A percentile compares a stretch with the other conserved stretches of the same genome.
Evolutionary conservation across 2,113 vertebrate genomes (phyloP).

Genomic region (Conger conger): DNA sequence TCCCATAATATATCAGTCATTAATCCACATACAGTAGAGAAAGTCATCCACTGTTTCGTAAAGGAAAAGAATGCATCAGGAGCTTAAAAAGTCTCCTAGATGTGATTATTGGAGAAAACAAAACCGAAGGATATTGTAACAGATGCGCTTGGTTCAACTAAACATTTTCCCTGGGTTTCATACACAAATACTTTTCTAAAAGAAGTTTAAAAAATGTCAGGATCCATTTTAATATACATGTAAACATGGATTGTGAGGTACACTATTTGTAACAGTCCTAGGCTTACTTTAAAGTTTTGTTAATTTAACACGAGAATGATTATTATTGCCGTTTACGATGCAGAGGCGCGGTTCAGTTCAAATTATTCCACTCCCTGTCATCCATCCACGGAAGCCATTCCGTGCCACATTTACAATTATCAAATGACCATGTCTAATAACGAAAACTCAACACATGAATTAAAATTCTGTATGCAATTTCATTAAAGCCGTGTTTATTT

Average conservation of each 20-base stretch:
- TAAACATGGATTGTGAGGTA: neutral
- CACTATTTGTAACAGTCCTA: neutral
- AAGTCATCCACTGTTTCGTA: neutral
- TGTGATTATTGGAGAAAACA: neutral
- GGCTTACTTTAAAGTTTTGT: neutral
- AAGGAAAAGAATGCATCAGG: neutral
- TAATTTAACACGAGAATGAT: neutral
- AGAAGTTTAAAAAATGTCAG: neutral
- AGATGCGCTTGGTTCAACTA: neutral
- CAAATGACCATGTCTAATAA: too few relatives aligned
- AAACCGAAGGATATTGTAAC: neutral
- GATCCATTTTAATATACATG: neutral
- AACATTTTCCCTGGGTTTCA: neutral
- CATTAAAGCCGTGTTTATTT: too few relatives aligned
- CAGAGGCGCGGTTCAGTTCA: neutral
- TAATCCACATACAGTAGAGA: neutral
- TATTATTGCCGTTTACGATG: neutral
- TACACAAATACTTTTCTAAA: neutral
- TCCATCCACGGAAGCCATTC: too few relatives aligned
- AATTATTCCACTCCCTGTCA: neutral
- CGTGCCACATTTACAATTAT: too few relatives aligned
- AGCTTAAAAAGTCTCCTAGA: neutral
- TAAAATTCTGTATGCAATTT: too few relatives aligned
- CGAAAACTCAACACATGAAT: too few relatives aligned
- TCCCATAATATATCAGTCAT: neutral